Evolutionary conservation across 1,140 invertebrate species (phyloP), one percentile per base, ranked within the genome.

Genomic region (Schlechtendalia chinensis): DNA sequence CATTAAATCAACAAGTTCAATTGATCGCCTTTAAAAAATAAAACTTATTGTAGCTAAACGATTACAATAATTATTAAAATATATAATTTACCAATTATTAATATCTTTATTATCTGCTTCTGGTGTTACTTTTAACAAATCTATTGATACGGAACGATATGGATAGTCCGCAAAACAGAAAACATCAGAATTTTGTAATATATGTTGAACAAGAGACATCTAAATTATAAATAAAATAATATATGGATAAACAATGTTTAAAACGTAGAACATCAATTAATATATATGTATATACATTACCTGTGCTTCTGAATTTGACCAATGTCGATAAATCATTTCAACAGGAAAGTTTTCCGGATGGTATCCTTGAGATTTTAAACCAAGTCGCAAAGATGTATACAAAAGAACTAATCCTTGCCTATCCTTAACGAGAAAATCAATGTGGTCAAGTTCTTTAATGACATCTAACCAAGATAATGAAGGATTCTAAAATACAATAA

Each of bases 141-240:
- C 95, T 80, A 96, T 91, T 1, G 91, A 88, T 5, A 97, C 94
- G 11, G 93, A 89, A 83, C 92, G 92, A 85, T 92, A 95, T 0
- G 93, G 91, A 87, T 95, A 93, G 86, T 98, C 96, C 71, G 93
- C 92, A 85, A 98, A 95, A 84, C 93, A 96, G 86, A 98, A 97
- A 50, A 98, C 90, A 86, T 98, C 97, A 1, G 94, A 91, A 87
- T 95, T 92, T 84, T 95, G 94, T 1, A 98, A 85, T 82, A 96
- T 93, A 82, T 94, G 91, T 81, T 91, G 90, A 19, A 98, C 89
- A 50, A 97, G 89, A 82, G 94, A 96, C 83, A 98, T 90, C 87
- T 98, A 85, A 83, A 82, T 84, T 24, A 84, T 83, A 82, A 82
- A 79, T 56, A 82, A 29, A 80, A 53, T 22, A 27, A 3, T 27